A percentile compares a stretch with the other conserved stretches of the same genome.
Evolutionary conservation across 2,888 invertebrate species (phyloP).

Genomic region (Latheticus oryzae): DNA sequence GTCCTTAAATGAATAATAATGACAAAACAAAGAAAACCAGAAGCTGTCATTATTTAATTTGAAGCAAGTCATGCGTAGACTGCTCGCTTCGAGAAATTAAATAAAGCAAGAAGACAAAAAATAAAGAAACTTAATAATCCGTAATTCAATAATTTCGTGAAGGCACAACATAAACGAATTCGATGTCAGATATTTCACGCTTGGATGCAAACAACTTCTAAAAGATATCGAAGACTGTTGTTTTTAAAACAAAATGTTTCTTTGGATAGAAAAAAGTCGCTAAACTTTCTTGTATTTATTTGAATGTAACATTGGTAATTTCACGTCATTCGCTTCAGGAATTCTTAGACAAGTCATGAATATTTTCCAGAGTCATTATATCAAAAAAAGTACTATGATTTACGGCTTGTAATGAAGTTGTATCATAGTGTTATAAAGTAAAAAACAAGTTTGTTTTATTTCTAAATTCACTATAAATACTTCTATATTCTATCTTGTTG

Average conservation of each 20-base stretch:
- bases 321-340: too few species aligned
- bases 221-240: constrained; percentile 3
- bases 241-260: too few species aligned
- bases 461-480: constrained; percentile 29
- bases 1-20: constrained; percentile 10
- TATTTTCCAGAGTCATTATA: constrained; percentile 27
- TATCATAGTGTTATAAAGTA: constrained; percentile 23
- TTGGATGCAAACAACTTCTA: background rate
- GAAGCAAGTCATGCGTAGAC: constrained; percentile 7
- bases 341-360: too few species aligned
- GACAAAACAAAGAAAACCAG: constrained; percentile 5
- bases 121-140: constrained; percentile 11
- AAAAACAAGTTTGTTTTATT: constrained; percentile 27
- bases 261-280: too few species aligned
- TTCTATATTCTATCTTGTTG: constrained; percentile 25
- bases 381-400: constrained; percentile 24
- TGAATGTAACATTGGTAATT: too few species aligned
- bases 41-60: constrained; percentile 13
- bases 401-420: constrained; percentile 28
- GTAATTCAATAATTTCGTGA: constrained; percentile 22
- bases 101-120: constrained; percentile 4
- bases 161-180: constrained; percentile 19
- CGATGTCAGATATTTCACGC: constrained; percentile 7
- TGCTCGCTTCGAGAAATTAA: constrained; percentile 1
- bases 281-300: too few species aligned